A percentile compares a stretch with the other conserved stretches of the same genome.
Conservation (phyloP, 2,797 vertebrate genomes). For the Channa striata region DNA sequence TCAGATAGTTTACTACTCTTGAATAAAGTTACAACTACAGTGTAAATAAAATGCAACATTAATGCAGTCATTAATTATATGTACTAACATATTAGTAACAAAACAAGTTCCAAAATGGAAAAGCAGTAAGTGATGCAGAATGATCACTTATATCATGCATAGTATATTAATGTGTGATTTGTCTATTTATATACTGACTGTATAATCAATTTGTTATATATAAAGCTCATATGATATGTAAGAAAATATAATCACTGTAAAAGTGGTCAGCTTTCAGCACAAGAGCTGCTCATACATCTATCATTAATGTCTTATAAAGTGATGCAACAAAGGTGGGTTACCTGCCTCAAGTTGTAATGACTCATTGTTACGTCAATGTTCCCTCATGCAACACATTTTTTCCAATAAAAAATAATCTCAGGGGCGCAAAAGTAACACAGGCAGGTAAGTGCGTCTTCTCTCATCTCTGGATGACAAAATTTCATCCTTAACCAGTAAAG, state of each 20-base stretch:
- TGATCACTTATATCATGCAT: too few species aligned
- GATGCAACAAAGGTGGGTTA: conserved; percentile 3
- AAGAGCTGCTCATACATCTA: not conserved
- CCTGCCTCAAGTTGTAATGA: not conserved
- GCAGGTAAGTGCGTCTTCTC: not conserved
- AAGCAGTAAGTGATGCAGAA: too few species aligned
- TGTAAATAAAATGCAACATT: too few species aligned
- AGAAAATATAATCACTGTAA: not conserved
- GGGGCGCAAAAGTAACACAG: conserved; percentile 4
- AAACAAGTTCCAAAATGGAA: too few species aligned
- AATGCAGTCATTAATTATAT: too few species aligned
- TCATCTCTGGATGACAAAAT: not conserved
- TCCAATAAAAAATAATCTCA: not conserved
- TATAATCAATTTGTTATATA: too few species aligned
- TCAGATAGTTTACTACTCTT: too few species aligned
- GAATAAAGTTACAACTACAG: too few species aligned
- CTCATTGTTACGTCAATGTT: not conserved
- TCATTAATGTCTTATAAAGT: not conserved
- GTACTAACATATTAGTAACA: too few species aligned
- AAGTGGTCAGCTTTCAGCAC: not conserved
- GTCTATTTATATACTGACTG: too few species aligned
- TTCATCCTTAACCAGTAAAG: not conserved
- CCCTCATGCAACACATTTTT: not conserved
- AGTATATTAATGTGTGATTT: too few species aligned
- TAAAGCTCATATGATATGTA: not conserved